A percentile compares a stretch with the other conserved stretches of the same genome.
Evolutionary conservation across 23 tunicate genomes (phyloP).

Genomic region (Trididemnum clinides): DNA sequence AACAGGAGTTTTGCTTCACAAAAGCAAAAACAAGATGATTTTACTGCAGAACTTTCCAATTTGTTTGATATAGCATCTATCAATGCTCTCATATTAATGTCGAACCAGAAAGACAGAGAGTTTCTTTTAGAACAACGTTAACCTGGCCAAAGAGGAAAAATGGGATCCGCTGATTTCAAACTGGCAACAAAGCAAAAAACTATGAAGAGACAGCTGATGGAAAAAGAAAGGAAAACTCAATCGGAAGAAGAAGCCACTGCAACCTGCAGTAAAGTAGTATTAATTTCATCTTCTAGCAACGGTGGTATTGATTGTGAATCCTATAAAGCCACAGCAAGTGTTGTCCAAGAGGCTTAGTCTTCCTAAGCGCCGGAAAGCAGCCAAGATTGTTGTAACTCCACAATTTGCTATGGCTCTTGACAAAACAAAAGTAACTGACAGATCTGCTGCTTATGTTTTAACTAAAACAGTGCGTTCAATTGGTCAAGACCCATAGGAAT

Average conservation of each 20-base stretch:
- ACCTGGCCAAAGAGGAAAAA: conserved; percentile 20
- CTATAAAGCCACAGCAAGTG: not conserved
- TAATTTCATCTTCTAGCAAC: conserved; percentile 5
- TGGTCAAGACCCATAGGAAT: conserved; percentile 15
- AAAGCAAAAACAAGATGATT: not conserved
- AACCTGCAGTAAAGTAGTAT: not conserved
- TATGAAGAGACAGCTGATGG: conserved; percentile 7
- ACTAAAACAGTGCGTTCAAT: conserved; percentile 4
- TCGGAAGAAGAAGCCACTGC: not conserved
- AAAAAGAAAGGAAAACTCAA: not conserved
- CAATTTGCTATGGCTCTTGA: conserved; percentile 29
- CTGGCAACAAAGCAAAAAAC: not conserved
- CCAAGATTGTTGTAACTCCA: conserved; percentile 18
- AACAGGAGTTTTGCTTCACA: not conserved
- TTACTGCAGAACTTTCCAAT: not conserved
- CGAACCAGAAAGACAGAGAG: not conserved
- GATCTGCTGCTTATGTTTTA: conserved; percentile 22
- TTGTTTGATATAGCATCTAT: conserved; percentile 22
- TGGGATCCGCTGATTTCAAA: not conserved
- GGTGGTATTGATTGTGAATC: not conserved
- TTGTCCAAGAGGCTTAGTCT: not conserved
- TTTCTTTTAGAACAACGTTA: conserved; percentile 12
- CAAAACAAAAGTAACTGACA: conserved; percentile 7
- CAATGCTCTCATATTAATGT: conserved; percentile 10
- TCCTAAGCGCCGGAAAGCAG: not conserved